Evolutionary conservation across 1,140 invertebrate genomes (phyloP).

Genomic region (Pseudomyrmex sp.): DNA sequence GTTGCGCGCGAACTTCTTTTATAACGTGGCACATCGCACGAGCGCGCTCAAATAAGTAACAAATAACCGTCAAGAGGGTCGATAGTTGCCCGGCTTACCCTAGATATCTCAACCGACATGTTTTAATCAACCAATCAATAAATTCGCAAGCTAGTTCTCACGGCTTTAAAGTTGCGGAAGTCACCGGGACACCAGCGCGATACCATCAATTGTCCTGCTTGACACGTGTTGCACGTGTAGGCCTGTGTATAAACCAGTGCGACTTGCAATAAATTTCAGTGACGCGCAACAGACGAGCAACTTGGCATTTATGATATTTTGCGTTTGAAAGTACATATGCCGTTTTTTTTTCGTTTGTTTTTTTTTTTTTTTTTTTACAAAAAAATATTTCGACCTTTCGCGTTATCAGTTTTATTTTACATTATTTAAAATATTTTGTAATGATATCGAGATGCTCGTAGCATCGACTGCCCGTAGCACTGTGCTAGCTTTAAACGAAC

Average conservation of each 20-base stretch:
- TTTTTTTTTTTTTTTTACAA: no score
- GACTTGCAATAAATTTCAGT: conserved; percentile 14
- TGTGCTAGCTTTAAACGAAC: no score
- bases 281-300: neutral
- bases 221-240: conserved; percentile 53
- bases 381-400: no score
- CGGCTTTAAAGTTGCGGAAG: conserved; percentile 69
- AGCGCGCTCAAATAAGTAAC: conserved; percentile 39
- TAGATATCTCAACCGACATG: conserved; percentile 73
- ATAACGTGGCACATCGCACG: conserved; percentile 44
- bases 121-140: conserved; percentile 74
- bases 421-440: no score
- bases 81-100: conserved; percentile 68
- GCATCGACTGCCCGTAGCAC: no score
- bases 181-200: conserved; percentile 49
- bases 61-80: conserved; percentile 68
- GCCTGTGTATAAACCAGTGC: neutral
- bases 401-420: no score
- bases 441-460: no score
- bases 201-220: conserved; percentile 45
- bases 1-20: conserved; percentile 34
- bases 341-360: no score
- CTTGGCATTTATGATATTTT: neutral
- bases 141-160: conserved; percentile 69
- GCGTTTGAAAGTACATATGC: no score